These are phyloP conservation scores for Thermophis baileyi DNA, from an alignment of 2,113 vertebrate species.

Conservation along the genomic window DNA sequence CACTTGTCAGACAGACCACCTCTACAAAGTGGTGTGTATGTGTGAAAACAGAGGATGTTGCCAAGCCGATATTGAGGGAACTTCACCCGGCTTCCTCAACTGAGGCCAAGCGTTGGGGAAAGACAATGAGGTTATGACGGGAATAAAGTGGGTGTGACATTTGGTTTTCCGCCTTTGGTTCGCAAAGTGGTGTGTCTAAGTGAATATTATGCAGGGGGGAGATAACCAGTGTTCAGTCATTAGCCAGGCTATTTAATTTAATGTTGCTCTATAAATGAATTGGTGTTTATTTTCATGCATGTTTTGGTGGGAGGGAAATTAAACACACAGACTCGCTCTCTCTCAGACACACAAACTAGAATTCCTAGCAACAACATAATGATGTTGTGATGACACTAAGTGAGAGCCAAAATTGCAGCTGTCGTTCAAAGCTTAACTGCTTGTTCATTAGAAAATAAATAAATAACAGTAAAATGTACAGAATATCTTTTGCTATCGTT, in stretches of 20 bases:
- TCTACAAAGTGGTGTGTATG: neutral
- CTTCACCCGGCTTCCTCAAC: neutral
- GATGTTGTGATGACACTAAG: conserved; percentile 52
- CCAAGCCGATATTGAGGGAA: neutral
- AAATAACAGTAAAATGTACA: conserved; percentile 6
- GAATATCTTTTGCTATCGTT: neutral
- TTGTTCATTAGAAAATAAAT: conserved; percentile 30
- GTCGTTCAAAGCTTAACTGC: conserved; percentile 36
- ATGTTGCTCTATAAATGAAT: conserved; percentile 68
- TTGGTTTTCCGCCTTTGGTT: conserved; percentile 54
- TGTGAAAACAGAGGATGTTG: neutral
- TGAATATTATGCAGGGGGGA: conserved; percentile 50
- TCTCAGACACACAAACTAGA: conserved; percentile 32
- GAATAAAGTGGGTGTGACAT: conserved; percentile 43
- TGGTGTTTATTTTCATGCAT: conserved; percentile 63
- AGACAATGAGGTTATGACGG: neutral
- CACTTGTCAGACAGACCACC: neutral
- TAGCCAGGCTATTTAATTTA: conserved; percentile 66
- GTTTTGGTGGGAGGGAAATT: conserved; percentile 61
- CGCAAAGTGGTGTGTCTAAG: conserved; percentile 57
- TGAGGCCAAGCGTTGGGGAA: fast-evolving
- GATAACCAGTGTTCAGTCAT: conserved; percentile 64
- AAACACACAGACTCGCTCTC: neutral
- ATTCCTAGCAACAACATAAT: conserved; percentile 61
- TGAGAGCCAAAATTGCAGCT: conserved; percentile 25